Conservation (phyloP, 1,140 invertebrate genomes). For the Sminthurides bifidus region DNA sequence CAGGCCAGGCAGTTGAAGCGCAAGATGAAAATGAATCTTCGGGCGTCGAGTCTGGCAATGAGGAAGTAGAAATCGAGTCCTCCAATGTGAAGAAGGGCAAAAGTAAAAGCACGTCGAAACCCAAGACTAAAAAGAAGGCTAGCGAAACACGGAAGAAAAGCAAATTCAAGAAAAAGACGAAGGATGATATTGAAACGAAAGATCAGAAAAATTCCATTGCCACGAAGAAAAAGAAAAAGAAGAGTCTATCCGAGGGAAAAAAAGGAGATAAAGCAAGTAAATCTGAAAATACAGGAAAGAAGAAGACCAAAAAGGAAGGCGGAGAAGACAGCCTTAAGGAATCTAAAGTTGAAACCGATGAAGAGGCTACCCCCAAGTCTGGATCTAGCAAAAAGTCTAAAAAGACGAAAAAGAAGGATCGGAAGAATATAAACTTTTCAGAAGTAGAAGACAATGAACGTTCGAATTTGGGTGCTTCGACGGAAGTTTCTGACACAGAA, state of each 20-base stretch:
- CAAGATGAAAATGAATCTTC: neutral
- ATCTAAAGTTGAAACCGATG: too few relatives aligned
- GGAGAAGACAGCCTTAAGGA: too few relatives aligned
- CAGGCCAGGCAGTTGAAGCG: neutral
- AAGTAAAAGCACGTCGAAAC: neutral
- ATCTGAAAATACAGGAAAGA: too few relatives aligned
- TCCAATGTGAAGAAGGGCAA: neutral
- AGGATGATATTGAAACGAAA: neutral
- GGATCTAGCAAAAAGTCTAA: too few relatives aligned
- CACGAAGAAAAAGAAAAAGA: too few relatives aligned
- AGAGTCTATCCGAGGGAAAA: too few relatives aligned
- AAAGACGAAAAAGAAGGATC: neutral
- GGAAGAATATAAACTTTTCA: neutral
- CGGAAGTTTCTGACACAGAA: neutral
- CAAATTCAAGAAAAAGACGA: neutral
- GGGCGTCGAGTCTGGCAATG: too few relatives aligned
- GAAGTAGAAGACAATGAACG: neutral
- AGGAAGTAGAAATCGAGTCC: neutral
- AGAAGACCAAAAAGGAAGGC: too few relatives aligned
- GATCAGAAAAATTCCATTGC: neutral
- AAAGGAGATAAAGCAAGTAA: too few relatives aligned
- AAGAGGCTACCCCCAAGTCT: too few relatives aligned
- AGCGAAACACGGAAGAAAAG: neutral
- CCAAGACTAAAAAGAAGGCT: neutral
- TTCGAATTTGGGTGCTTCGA: neutral